Evolutionary conservation across 1,140 invertebrate species (phyloP).

Genomic region (Dendroctonus ponderosae): DNA sequence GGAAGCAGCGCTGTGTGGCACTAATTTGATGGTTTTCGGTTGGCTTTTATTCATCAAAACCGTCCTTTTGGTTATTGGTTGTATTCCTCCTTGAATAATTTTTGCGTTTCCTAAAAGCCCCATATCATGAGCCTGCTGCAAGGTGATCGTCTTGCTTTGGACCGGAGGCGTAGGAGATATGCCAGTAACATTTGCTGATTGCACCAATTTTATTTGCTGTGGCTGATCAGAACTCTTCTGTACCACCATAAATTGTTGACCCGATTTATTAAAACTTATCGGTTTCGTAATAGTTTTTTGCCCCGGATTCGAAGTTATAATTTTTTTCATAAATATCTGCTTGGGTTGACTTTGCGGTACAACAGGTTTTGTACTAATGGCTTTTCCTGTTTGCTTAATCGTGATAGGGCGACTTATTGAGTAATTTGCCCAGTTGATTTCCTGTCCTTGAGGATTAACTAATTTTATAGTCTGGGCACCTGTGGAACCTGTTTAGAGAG

Average conservation of each 20-base stretch:
- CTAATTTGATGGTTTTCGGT: conserved; percentile 43
- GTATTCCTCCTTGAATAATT: conserved; percentile 53
- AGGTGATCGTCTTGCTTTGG: conserved; percentile 67
- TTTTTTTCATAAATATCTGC: conserved; percentile 48
- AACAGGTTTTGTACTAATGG: conserved; percentile 30
- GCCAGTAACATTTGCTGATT: conserved; percentile 11
- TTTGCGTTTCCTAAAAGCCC: conserved; percentile 60
- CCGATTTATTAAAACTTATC: conserved; percentile 28
- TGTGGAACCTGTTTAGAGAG: conserved; percentile 24
- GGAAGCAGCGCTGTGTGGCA: conserved; percentile 42
- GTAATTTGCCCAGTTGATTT: conserved; percentile 46
- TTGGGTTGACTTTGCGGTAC: conserved; percentile 43
- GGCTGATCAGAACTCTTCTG: conserved; percentile 37
- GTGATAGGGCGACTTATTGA: conserved; percentile 43
- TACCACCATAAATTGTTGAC: conserved; percentile 43
- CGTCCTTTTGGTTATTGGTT: conserved; percentile 45
- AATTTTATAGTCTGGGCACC: conserved; percentile 47
- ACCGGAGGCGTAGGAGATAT: conserved; percentile 43
- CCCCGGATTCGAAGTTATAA: conserved; percentile 33
- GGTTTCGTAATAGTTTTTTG: conserved; percentile 37
- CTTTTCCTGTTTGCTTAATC: conserved; percentile 43
- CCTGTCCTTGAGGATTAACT: conserved; percentile 45
- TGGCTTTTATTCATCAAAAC: conserved; percentile 53
- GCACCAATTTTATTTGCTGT: conserved; percentile 42
- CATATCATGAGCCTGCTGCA: conserved; percentile 69